Evolutionary conservation across 2,113 vertebrate genomes (phyloP).

Genomic region (Lampris megalopsis): DNA sequence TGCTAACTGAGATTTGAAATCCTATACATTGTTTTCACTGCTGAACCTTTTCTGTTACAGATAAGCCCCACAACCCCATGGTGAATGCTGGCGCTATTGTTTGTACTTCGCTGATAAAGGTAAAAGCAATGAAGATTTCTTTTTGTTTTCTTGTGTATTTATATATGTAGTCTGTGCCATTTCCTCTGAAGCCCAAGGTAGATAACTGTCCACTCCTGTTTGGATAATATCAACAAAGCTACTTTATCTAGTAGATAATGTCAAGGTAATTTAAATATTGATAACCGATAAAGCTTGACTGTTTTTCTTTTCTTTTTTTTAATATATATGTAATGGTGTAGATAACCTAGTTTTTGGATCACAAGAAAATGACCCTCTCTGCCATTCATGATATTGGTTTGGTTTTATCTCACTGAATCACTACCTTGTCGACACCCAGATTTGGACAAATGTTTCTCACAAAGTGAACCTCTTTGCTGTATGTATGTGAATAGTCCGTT

Average conservation of each 20-base stretch:
- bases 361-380: neutral
- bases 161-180: constrained; percentile 19
- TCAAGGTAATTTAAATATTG: constrained; percentile 20
- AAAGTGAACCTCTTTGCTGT: neutral
- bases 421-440: neutral
- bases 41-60: constrained; percentile 77
- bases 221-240: constrained; percentile 30
- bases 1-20: constrained; percentile 12
- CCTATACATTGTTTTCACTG: too few relatives aligned
- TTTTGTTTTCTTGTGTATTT: constrained; percentile 19
- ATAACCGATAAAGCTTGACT: constrained; percentile 12
- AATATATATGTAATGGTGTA: neutral
- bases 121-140: constrained; percentile 74
- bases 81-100: constrained; percentile 99
- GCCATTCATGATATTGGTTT: constrained; percentile 3
- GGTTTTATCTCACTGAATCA: constrained; percentile 5
- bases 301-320: constrained; percentile 1
- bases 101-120: constrained; percentile 97
- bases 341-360: constrained; percentile 7
- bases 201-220: neutral
- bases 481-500: neutral
- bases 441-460: neutral
- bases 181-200: constrained; percentile 28
- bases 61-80: constrained; percentile 98
- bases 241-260: constrained; percentile 29